Percentiles rank a stretch among this genome's conserved stretches.
Evolutionary conservation across 2,888 invertebrate species (phyloP).

Genomic region (Drosophila leonis): DNA sequence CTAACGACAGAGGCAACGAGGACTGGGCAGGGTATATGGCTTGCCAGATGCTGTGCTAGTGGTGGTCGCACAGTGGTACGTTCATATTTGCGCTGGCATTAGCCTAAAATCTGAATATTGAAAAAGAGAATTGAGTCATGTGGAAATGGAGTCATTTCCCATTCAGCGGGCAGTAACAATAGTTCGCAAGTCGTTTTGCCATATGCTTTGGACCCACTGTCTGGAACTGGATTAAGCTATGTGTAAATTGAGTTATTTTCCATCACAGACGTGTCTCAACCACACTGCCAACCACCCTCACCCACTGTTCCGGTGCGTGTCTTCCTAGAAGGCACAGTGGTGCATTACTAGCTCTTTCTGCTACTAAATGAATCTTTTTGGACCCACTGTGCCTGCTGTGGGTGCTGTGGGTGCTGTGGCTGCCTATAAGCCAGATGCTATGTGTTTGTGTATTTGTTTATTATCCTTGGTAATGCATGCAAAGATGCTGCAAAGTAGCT

Average conservation of each 20-base stretch:
- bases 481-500: constrained; percentile 83
- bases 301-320: not conserved
- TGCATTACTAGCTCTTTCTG: no score
- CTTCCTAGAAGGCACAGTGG: not conserved
- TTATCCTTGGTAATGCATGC: constrained; percentile 79
- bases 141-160: not conserved
- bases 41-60: not conserved
- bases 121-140: not conserved
- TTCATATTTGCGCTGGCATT: not conserved
- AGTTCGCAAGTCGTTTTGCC: not conserved
- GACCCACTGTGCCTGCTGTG: constrained; percentile 35
- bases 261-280: not conserved
- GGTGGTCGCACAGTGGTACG: constrained; percentile 29
- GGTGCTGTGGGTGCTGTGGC: constrained; percentile 24
- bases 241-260: not conserved
- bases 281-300: not conserved
- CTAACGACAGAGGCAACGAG: no score
- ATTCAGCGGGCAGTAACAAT: not conserved
- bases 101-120: no score
- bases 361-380: not conserved
- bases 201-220: not conserved
- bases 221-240: not conserved
- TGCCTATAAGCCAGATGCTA: constrained; percentile 27
- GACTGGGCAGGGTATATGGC: not conserved
- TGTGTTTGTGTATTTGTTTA: constrained; percentile 66